These are phyloP conservation scores for Ophion ellenae DNA, from an alignment of 2,888 invertebrate species.

Conservation along the genomic window DNA sequence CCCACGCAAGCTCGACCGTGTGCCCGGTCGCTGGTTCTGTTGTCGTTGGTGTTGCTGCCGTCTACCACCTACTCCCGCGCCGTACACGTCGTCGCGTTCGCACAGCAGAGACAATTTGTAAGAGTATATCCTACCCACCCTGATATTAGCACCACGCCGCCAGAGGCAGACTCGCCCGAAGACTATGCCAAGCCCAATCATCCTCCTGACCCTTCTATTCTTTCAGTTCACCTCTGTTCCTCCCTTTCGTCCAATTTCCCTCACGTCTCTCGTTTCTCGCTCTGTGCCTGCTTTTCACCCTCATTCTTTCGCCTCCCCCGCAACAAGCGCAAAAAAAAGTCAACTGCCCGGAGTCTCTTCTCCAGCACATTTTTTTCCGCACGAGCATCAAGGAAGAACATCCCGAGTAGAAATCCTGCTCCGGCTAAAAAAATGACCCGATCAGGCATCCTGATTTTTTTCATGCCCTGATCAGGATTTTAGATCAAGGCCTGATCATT, in stretches of 20 bases:
- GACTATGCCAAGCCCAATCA: constrained; percentile 57
- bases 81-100: constrained; percentile 67
- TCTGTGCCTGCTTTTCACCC: constrained; percentile 28
- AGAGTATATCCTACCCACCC: constrained; percentile 79
- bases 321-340: constrained; percentile 55
- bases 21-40: constrained; percentile 31
- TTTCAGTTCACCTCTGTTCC: constrained; percentile 43
- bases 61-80: constrained; percentile 34
- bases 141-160: constrained; percentile 75
- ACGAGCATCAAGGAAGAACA: neutral
- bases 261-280: constrained; percentile 30
- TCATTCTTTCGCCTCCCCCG: constrained; percentile 34
- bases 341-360: constrained; percentile 42
- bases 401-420: no score
- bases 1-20: constrained; percentile 74
- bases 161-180: constrained; percentile 23
- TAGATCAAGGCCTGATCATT: no score
- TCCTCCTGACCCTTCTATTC: constrained; percentile 49
- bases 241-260: constrained; percentile 55
- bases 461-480: no score
- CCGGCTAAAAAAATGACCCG: no score
- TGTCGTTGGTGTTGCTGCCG: constrained; percentile 10
- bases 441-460: no score
- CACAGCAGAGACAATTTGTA: constrained; percentile 81
- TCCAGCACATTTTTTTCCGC: constrained; percentile 9